Base-by-base conservation (phyloP, 2,113 vertebrate species). In the Sorex fumeus region DNA sequence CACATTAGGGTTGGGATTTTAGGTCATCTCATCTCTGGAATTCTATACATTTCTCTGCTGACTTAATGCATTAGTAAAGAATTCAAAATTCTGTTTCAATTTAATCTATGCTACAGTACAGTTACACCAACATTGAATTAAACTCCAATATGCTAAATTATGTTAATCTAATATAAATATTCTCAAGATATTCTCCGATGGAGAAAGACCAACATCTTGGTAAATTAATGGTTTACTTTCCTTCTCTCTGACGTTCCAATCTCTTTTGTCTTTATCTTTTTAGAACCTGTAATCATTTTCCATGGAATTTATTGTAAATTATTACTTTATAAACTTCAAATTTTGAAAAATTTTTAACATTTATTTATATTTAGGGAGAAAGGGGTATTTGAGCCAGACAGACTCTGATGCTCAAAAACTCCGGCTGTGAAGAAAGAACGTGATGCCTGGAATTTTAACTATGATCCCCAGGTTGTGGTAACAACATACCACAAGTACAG, bases 91-190 rank as follows among this genome's bases (percentile, higher is more conserved):
- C 45, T 77, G 4, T 77, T 87, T 89, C 43, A 27, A 70, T 40
- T 34, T 88, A 30, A 83, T 4, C 2, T 4, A 21, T 64, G 30
- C 47, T 89, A 81, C 92, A 77, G 88, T 69, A 79, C 6, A 82
- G 27, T 36, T 71, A 64, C 6, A 43, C 25, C 75, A 85, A 32
- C 21, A 88, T 25, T 13, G 3, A 84, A 70, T 32, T 64, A 86
- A 53, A 53, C 7, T 8, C 16, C 9, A 28, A 25, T 92, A 27
- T 3, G 77, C 53, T 23, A 79, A 27, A 80, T 9, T 0, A 87
- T 80, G 81, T 34, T 93, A 19, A 23, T 60, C 50, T 13, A 74
- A 76, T 43, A 8, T 53, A 71, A 71, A 34, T 1, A 0, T 72
- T 11, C 47, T 62, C 19, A 70, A 34, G 4, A 64, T 77, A 28